A percentile compares a stretch with the other conserved stretches of the same genome.
Evolutionary conservation across 1,140 invertebrate genomes (phyloP).

Genomic region (Hyles euphorbiae): DNA sequence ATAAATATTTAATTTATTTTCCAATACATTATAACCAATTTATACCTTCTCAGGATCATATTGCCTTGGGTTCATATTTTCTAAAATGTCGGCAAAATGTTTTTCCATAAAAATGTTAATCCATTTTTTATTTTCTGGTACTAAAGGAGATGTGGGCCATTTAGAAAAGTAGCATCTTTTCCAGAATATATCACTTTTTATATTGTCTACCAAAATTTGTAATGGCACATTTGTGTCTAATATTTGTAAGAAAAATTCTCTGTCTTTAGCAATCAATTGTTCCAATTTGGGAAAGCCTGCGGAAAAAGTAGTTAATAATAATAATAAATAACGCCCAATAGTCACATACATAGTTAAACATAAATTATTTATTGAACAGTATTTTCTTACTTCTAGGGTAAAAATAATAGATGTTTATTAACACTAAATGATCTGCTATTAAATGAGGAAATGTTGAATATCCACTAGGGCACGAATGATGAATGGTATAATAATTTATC

Average conservation of each 20-base stretch:
- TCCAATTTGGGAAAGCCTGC: slow-evolving; percentile 50
- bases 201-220: slow-evolving; percentile 64
- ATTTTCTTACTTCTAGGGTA: not conserved
- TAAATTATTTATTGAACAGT: slow-evolving; percentile 1
- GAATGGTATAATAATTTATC: too few relatives aligned
- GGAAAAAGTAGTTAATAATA: slow-evolving; percentile 19
- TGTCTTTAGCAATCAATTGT: slow-evolving; percentile 59
- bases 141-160: slow-evolving; percentile 51
- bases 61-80: slow-evolving; percentile 68
- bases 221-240: slow-evolving; percentile 62
- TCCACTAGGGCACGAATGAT: too few relatives aligned
- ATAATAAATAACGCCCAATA: too few relatives aligned
- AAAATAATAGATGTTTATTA: too few relatives aligned
- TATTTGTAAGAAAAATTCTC: slow-evolving; percentile 64
- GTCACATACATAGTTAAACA: too few relatives aligned
- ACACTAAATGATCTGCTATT: too few relatives aligned
- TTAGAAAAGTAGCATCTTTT: slow-evolving; percentile 60
- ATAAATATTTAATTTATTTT: not conserved
- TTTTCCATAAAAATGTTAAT: slow-evolving; percentile 68
- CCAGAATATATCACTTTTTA: slow-evolving; percentile 73
- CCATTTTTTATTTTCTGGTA: slow-evolving; percentile 56
- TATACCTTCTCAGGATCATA: slow-evolving; percentile 71
- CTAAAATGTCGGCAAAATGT: slow-evolving; percentile 65
- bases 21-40: slow-evolving; percentile 6
- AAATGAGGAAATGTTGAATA: too few relatives aligned